Base-by-base conservation (phyloP, 2,888 invertebrate genomes). In the Acrocyrtus sp. region DNA sequence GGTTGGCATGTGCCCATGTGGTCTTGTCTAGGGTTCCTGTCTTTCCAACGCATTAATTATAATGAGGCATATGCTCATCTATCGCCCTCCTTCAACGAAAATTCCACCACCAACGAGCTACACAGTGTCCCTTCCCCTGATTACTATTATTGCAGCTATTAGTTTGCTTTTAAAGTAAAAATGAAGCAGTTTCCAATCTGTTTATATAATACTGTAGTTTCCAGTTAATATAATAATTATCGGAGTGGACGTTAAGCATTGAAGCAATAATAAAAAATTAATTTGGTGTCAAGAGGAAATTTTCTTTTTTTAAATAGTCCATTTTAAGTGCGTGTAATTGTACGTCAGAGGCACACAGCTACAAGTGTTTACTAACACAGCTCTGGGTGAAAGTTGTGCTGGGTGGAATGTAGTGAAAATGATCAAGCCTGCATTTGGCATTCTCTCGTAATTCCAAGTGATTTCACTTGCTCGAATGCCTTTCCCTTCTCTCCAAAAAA, bases 11-110 rank as follows among this genome's bases (percentile, higher is more conserved):
- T 51, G 54, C 74, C 74, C 74, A 74, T 74, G 74, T 74, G 74
- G 74, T 69, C 54, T 47, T 48, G 41, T 39, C 54, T 58, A 53
- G 48, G 34, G 34, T 27, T 47, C 41, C 62, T 74, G 74, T 74
- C 74, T 70, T 74, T 70, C 56, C 45, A 47, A 69, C 27, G 54
- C 74, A 74, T 74, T 74, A 74, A 74, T 74, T 74, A 74, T 70
- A 70, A 69, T 66, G 60, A 70, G 74, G 62, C 74, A 74, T 70
- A 74, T 70, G 74, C 56, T 74, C 72, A 66, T 65, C 58, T 60
- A n/a, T n/a, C n/a, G n/a, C n/a, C n/a, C n/a, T n/a, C n/a, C n/a
- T n/a, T n/a, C n/a, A n/a, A n/a, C n/a, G n/a, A n/a, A n/a, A n/a
- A n/a, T n/a, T n/a, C n/a, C n/a, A n/a, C n/a, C n/a, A n/a, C n/a